phyloP scores from a whole-genome alignment of 2,888 invertebrate genomes.

The Leucoma salicis region DNA sequence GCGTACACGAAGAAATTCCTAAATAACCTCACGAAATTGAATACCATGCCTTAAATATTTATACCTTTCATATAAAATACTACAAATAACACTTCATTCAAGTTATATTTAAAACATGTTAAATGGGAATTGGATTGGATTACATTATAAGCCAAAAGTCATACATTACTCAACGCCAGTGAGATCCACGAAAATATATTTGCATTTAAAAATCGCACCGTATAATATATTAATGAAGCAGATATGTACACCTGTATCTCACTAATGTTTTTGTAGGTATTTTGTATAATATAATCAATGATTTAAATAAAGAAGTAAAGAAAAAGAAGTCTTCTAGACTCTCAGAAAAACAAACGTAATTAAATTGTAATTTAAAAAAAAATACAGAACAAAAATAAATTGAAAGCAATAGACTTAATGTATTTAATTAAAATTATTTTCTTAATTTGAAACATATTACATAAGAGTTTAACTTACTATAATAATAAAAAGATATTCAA shows the following conservation, averaged over 20 bases:
- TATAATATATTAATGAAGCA: constrained; percentile 31
- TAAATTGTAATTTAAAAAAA: too few relatives aligned
- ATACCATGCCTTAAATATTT: constrained; percentile 9
- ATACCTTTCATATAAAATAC: constrained; percentile 15
- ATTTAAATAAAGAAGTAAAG: too few relatives aligned
- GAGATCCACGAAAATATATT: constrained; percentile 40
- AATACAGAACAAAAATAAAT: too few relatives aligned
- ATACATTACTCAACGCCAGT: constrained; percentile 34
- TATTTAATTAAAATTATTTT: too few relatives aligned
- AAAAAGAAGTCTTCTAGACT: too few relatives aligned
- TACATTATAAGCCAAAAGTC: constrained; percentile 41
- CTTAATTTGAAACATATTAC: too few relatives aligned
- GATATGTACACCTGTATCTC: constrained; percentile 25
- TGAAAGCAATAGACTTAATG: too few relatives aligned
- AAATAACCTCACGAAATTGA: constrained; percentile 6
- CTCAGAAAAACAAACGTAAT: too few relatives aligned
- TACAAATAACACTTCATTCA: constrained; percentile 12
- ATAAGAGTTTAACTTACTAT: too few relatives aligned
- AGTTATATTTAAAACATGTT: constrained; percentile 34
- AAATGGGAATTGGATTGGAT: constrained; percentile 41
- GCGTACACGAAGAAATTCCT: constrained; percentile 3
- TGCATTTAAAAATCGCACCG: constrained; percentile 37
- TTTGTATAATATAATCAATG: too few relatives aligned
- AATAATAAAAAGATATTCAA: too few relatives aligned
- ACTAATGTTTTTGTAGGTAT: too few relatives aligned